Base-by-base conservation (phyloP, 1,140 invertebrate genomes). In the Acarapis woodi region DNA sequence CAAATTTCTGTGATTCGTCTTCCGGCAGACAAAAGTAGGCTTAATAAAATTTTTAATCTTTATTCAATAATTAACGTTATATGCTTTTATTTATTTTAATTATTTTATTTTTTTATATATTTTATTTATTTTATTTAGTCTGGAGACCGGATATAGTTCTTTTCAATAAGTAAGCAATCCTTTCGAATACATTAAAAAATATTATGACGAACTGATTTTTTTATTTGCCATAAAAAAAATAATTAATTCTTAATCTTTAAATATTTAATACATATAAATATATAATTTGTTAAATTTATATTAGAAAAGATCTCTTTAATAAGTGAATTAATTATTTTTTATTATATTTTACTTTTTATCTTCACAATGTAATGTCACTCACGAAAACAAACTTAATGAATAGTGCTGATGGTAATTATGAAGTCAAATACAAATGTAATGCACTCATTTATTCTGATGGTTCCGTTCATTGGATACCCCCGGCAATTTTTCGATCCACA, bases 141-240 rank as follows among this genome's bases (percentile, higher is more conserved):
- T 99, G 90, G 90, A 90, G 90, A 55, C 90, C 93, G 3, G 93
- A 99, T 57, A 93, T 99, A 48, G 90, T 97, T 23, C 65, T 99
- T 26, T 97, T 97, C 57, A 99, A 99, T 64, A 99, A 97, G 87
- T 94, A 65, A 68, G 71, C 67, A 19, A 12, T n/a, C 22, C n/a
- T 15, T 8, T 15, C 19, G 16, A 12, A 31, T 25, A 8, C 24
- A 25, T 25, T 25, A 8, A 12, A 25, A 25, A 8, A 12, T 8
- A 25, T 12, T 12, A 25, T 8, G 5, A 12, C 9, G 9, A 14
- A 32, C 16, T 32, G 3, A 8, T 16, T 9, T 32, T 15, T n/a
- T 9, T 15, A 16, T 16, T 12, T 18, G 18, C 12, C 30, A 15
- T 16, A 18, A 14, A 15, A 16, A 35, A 14, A 35, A 14, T 35